Evolutionary conservation across 2,888 invertebrate genomes (phyloP).

Genomic region (Eudasyphora cyanicolor): DNA sequence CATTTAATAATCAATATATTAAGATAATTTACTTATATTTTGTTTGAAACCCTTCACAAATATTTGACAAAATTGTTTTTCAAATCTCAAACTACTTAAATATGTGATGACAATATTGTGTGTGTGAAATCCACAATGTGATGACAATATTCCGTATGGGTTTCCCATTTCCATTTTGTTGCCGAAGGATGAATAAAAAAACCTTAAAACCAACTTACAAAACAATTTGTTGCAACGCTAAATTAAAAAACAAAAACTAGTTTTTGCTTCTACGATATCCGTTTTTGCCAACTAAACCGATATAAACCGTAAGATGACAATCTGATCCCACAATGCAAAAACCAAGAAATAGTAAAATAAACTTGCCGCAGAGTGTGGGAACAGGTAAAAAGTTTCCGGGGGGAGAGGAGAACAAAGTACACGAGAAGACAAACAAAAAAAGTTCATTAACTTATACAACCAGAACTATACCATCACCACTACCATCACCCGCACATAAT

Average conservation of each 20-base stretch:
- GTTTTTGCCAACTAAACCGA: constrained; percentile 49
- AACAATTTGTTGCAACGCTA: constrained; percentile 56
- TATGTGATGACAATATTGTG: too few relatives aligned
- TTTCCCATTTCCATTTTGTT: background rate
- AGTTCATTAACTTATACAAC: constrained; percentile 63
- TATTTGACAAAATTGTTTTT: too few relatives aligned
- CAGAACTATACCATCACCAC: too few relatives aligned
- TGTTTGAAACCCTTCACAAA: too few relatives aligned
- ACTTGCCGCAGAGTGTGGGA: background rate
- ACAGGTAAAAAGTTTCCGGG: constrained; percentile 12
- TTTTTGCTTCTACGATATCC: constrained; percentile 34
- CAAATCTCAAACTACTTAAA: too few relatives aligned
- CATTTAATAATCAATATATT: too few relatives aligned
- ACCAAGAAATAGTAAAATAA: background rate
- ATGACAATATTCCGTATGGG: too few relatives aligned
- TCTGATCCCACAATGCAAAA: constrained; percentile 52
- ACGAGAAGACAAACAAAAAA: constrained; percentile 35
- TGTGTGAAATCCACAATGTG: background rate
- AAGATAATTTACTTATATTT: too few relatives aligned
- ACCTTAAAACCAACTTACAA: constrained; percentile 36
- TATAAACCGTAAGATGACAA: constrained; percentile 59
- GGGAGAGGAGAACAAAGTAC: background rate
- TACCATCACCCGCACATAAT: background rate
- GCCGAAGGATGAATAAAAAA: too few relatives aligned
- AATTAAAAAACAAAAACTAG: constrained; percentile 42